These are phyloP conservation scores for Pyrocoelia pectoralis DNA, from an alignment of 2,888 invertebrate species.

Conservation along the genomic window DNA sequence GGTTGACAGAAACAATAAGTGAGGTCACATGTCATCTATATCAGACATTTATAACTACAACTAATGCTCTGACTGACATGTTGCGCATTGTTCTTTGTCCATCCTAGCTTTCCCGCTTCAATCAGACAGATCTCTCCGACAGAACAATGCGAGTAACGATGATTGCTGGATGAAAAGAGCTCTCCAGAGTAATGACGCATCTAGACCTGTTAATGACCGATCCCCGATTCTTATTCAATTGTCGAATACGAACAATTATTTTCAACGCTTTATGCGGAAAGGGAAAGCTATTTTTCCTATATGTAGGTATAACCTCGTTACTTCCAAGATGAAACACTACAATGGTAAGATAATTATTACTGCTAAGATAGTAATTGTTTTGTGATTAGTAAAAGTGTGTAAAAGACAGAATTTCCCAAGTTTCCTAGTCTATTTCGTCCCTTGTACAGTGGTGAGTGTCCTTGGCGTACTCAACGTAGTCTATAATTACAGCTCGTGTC, in stretches of 20 bases:
- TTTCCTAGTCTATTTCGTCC: slow-evolving; percentile 17
- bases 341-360: not conserved
- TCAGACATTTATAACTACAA: slow-evolving; percentile 57
- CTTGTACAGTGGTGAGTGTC: slow-evolving; percentile 36
- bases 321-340: no score
- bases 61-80: slow-evolving; percentile 54
- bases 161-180: slow-evolving; percentile 57
- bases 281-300: not conserved
- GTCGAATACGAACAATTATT: no score
- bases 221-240: slow-evolving; percentile 48
- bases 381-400: slow-evolving; percentile 21
- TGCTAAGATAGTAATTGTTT: slow-evolving; percentile 17
- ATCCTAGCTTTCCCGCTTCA: slow-evolving; percentile 47
- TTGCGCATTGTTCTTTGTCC: slow-evolving; percentile 52
- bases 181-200: slow-evolving; percentile 56
- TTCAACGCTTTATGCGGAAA: not conserved
- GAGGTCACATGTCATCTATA: slow-evolving; percentile 50
- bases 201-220: slow-evolving; percentile 58
- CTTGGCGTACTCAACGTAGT: slow-evolving; percentile 42
- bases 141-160: slow-evolving; percentile 60
- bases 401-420: slow-evolving; percentile 28
- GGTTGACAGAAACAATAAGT: slow-evolving; percentile 55
- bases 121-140: slow-evolving; percentile 48
- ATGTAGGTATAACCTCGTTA: not conserved
- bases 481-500: slow-evolving; percentile 45